A percentile compares a stretch with the other conserved stretches of the same genome.
phyloP scores from a whole-genome alignment of 1,140 invertebrate genomes.

The Drosophila truncata region DNA sequence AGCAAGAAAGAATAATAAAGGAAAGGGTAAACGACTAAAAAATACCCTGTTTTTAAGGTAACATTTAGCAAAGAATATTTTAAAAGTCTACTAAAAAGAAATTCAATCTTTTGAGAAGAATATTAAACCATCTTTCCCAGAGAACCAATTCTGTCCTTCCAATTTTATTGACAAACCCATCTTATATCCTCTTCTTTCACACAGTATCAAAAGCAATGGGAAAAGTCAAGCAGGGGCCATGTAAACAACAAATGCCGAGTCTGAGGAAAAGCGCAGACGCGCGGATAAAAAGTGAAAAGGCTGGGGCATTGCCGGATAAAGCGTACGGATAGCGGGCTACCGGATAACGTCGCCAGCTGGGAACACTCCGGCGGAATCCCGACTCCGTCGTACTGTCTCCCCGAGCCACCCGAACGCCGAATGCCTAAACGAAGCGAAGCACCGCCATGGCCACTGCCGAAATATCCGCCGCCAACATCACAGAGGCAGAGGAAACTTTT shows the following conservation, averaged over 20 bases:
- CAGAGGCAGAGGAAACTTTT: slow-evolving; percentile 57
- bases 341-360: slow-evolving; percentile 48
- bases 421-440: slow-evolving; percentile 7
- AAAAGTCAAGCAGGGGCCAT: slow-evolving; percentile 40
- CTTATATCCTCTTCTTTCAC: not conserved
- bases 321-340: slow-evolving; percentile 20
- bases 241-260: slow-evolving; percentile 51
- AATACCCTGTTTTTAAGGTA: too few relatives aligned
- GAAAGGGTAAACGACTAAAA: too few relatives aligned
- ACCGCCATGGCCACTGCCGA: slow-evolving; percentile 18
- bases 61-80: too few relatives aligned
- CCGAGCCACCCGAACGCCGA: slow-evolving; percentile 18
- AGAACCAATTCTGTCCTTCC: not conserved
- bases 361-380: slow-evolving; percentile 40
- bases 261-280: slow-evolving; percentile 56
- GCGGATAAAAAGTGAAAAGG: slow-evolving; percentile 44
- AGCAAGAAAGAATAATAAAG: too few relatives aligned
- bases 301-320: slow-evolving; percentile 29
- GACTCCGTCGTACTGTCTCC: slow-evolving; percentile 13
- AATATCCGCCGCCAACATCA: slow-evolving; percentile 33
- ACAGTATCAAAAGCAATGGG: not conserved
- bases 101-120: not conserved
- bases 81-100: too few relatives aligned
- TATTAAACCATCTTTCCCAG: not conserved
- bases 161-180: too few relatives aligned